Conservation (phyloP, 2,113 vertebrate genomes). For the Pluvialis apricaria region DNA sequence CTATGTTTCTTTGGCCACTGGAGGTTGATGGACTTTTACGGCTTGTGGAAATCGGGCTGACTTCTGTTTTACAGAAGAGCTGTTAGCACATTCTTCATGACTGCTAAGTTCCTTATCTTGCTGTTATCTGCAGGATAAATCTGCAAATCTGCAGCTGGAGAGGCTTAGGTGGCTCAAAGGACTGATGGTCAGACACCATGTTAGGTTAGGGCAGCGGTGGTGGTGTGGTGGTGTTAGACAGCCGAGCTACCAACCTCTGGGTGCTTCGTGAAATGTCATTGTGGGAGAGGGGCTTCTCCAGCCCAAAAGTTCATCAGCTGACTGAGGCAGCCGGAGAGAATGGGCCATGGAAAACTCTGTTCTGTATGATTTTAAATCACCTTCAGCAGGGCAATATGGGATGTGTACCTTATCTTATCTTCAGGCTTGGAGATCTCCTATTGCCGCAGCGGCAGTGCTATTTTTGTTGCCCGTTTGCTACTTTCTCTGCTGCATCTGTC, state of each 20-base stretch:
- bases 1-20: neutral
- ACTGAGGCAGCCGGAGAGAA: neutral
- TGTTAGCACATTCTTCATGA: neutral
- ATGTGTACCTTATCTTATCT: neutral
- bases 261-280: neutral
- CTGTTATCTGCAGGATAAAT: neutral
- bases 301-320: neutral
- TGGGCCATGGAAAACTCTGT: neutral
- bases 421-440: neutral
- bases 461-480: neutral
- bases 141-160: neutral
- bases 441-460: neutral
- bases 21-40: conserved; percentile 15
- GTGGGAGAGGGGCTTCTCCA: neutral
- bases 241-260: neutral
- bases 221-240: neutral
- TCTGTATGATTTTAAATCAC: neutral
- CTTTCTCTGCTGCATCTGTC: neutral
- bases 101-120: neutral
- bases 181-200: fast-evolving
- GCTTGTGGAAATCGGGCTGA: conserved; percentile 6
- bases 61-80: neutral
- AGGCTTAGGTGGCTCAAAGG: neutral
- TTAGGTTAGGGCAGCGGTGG: neutral
- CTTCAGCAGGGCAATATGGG: neutral